Evolutionary conservation across 1,140 invertebrate species (phyloP), one percentile per base, ranked within the genome.

Genomic region (Drosophila burlai): DNA sequence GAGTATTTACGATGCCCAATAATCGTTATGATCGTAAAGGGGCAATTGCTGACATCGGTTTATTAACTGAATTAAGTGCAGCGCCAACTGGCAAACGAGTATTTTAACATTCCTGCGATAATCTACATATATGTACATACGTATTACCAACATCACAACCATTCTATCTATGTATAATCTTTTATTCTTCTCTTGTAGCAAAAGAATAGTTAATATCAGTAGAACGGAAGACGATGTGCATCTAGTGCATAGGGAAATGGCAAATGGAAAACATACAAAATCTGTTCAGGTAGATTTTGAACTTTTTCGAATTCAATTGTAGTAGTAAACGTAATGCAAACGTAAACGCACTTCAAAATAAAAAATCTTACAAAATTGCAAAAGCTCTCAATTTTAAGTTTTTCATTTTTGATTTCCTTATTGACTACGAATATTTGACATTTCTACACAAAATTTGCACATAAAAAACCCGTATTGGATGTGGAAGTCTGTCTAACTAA

Each of bases 171-270:
- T 92, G 76, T 77, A 72, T 92, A 91, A 92, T 91, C 74, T 76
- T 90, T 89, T 93, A 79, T 92, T 92, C 76, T 93, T 93, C 81
- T 87, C 82, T 95, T 95, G 94, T 95, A 95, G 95, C 94, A 95
- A 95, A 94, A 96, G 95, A 94, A 94, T 96, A 94, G 95, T 95
- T 93, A 94, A 95, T 93, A 94, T 96, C 86, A 95, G 96, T 94
- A 96, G 95, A 87, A 95, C 95, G 91, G 95, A 96, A 94, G 95
- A 95, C 91, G 94, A 96, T 90, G 94, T 96, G 91, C 94, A 95
- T 93, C 95, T 95, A 94, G 94, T 95, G 93, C 94, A 95, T 84
- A 94, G 94, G 86, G 94, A 95, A 94, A 94, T 94, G 93, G 94
- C 94, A 94, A 93, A 94, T 94, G 94, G 94, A 93, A 95, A 94